These are phyloP conservation scores for Python bivittatus DNA, from an alignment of 2,113 vertebrate genomes.

Conservation along the genomic window DNA sequence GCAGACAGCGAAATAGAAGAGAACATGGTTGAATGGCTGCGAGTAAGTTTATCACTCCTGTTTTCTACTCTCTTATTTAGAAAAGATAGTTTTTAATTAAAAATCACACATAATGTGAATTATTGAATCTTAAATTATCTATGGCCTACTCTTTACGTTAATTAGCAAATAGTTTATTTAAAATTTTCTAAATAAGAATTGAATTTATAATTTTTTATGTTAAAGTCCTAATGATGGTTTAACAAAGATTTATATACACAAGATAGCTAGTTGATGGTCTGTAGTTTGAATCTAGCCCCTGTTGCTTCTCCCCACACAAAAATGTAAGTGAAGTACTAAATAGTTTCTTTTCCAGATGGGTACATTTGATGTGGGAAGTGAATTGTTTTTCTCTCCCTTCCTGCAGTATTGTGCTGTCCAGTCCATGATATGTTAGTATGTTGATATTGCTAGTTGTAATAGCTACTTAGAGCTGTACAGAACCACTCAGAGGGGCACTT, in stretches of 20 bases:
- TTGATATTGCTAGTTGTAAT: background rate
- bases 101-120: background rate
- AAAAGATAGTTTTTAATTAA: background rate
- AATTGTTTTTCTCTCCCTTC: background rate
- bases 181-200: background rate
- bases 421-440: background rate
- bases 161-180: background rate
- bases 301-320: background rate
- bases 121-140: background rate
- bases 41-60: conserved; percentile 77
- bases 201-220: background rate
- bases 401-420: no score
- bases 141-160: background rate
- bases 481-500: background rate
- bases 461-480: background rate
- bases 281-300: background rate
- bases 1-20: conserved; percentile 99
- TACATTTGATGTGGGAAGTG: background rate
- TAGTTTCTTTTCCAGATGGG: background rate
- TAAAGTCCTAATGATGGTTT: background rate
- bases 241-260: background rate
- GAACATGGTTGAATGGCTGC: conserved; percentile 99
- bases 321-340: background rate
- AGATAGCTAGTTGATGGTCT: background rate
- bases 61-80: background rate